A percentile compares a stretch with the other conserved stretches of the same genome.
These are phyloP conservation scores for Pipistrellus nathusii DNA, from an alignment of 2,797 vertebrate species.

Conservation along the genomic window DNA sequence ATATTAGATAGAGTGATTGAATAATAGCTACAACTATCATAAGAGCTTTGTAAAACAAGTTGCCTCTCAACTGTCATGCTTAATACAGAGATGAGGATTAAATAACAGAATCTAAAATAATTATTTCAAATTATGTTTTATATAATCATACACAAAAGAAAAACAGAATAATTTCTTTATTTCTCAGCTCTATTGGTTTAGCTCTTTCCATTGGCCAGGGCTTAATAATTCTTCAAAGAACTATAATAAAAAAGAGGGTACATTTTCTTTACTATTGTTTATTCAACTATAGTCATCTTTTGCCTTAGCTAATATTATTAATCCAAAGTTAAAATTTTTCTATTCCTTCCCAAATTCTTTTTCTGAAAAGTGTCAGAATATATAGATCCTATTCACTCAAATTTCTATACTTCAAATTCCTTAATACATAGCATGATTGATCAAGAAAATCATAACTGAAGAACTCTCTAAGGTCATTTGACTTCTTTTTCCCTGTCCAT, in stretches of 20 bases:
- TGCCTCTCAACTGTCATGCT: neutral
- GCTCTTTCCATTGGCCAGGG: neutral
- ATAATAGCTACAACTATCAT: neutral
- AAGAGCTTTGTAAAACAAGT: neutral
- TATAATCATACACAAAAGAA: neutral
- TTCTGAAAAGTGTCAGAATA: neutral
- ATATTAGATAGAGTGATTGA: neutral
- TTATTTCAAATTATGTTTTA: constrained; percentile 24
- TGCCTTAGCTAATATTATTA: neutral
- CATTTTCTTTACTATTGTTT: neutral
- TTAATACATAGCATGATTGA: neutral
- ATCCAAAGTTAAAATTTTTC: neutral
- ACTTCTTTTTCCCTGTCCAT: neutral
- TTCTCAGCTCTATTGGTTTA: neutral
- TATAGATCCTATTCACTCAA: neutral
- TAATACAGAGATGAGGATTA: neutral
- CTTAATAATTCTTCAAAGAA: neutral
- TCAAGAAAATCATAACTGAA: neutral
- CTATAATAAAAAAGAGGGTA: neutral
- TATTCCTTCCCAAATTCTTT: neutral
- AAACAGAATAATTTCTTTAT: neutral
- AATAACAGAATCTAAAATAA: constrained; percentile 1
- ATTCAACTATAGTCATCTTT: neutral
- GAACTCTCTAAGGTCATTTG: neutral
- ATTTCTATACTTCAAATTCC: neutral